Conservation (phyloP, 2,888 invertebrate species). For the Tenodera sinensis region DNA sequence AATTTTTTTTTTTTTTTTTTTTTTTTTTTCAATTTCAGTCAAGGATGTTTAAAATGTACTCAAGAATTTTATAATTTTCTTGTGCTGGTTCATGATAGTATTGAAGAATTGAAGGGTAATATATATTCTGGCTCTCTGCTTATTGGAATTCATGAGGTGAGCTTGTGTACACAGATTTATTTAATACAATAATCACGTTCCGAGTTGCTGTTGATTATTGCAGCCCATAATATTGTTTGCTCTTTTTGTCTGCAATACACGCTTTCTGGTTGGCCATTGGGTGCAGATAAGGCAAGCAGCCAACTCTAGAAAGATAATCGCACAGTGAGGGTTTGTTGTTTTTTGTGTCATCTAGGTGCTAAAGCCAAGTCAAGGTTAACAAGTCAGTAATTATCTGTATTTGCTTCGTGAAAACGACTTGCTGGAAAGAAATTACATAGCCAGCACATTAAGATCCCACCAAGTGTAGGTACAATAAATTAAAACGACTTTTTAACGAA, state of each 20-base stretch:
- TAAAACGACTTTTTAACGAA: neutral
- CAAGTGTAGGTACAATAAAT: neutral
- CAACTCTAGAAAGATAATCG: neutral
- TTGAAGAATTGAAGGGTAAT: no score
- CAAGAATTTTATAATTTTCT: no score
- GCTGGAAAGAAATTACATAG: neutral
- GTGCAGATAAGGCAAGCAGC: neutral
- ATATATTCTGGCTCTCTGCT: no score
- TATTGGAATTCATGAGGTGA: no score
- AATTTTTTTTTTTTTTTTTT: no score
- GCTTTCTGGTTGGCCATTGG: neutral
- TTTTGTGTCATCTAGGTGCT: neutral
- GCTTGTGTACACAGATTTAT: no score
- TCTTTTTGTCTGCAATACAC: neutral
- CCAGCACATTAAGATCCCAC: neutral
- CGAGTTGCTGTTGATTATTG: no score
- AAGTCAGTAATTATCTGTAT: neutral
- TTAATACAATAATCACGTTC: no score
- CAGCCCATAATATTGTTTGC: neutral
- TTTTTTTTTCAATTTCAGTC: no score
- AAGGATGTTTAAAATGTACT: no score
- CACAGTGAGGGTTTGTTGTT: neutral
- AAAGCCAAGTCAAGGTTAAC: neutral
- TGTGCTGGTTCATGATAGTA: no score
- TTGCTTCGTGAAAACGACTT: neutral